These are phyloP conservation scores for Episyrphus balteatus DNA, from an alignment of 1,140 invertebrate species.

Conservation along the genomic window DNA sequence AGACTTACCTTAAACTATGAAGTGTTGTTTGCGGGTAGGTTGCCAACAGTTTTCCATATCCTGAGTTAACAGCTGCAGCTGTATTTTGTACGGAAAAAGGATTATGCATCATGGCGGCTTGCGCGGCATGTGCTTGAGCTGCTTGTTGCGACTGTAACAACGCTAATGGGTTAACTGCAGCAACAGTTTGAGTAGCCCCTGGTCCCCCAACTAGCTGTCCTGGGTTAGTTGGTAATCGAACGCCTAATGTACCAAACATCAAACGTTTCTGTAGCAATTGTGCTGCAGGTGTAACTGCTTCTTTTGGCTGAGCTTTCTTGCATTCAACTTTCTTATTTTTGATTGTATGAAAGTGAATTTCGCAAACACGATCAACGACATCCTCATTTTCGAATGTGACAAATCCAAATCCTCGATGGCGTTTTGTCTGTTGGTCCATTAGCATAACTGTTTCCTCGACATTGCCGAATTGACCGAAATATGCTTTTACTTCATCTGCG, in stretches of 20 bases:
- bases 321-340: conserved; percentile 91
- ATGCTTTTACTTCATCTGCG: conserved; percentile 80
- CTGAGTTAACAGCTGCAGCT: conserved; percentile 43
- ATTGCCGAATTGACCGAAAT: conserved; percentile 84
- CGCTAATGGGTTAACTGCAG: conserved; percentile 47
- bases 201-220: conserved; percentile 36
- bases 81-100: conserved; percentile 39
- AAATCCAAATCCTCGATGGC: conserved; percentile 82
- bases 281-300: conserved; percentile 66
- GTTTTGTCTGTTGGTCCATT: conserved; percentile 89
- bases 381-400: conserved; percentile 88
- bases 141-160: conserved; percentile 45
- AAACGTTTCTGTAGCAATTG: conserved; percentile 60
- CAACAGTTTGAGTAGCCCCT: conserved; percentile 42
- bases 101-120: conserved; percentile 35
- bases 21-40: conserved; percentile 43
- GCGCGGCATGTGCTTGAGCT: conserved; percentile 40
- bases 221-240: conserved; percentile 44
- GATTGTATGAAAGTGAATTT: conserved; percentile 86
- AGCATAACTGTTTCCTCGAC: conserved; percentile 89
- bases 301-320: conserved; percentile 87
- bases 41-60: conserved; percentile 59
- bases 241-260: conserved; percentile 55
- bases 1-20: conserved; percentile 31
- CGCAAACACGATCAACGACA: conserved; percentile 80